phyloP scores from a whole-genome alignment of 2,113 vertebrate species.

The Alouatta palliata region DNA sequence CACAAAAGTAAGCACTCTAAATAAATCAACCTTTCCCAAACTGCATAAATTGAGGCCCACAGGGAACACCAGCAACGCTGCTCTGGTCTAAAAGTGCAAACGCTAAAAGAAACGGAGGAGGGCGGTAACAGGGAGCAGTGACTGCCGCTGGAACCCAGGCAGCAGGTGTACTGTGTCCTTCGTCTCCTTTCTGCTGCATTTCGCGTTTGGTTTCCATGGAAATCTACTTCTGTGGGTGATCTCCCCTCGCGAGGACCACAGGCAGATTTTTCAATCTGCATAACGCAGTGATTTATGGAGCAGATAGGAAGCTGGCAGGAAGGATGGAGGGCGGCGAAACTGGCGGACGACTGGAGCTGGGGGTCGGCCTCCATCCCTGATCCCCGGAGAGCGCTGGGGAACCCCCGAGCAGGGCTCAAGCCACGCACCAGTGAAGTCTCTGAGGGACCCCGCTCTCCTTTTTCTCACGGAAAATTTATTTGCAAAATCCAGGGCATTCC shows the following conservation, averaged over 20 bases:
- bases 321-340: not conserved
- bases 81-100: not conserved
- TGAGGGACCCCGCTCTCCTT: not conserved
- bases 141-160: not conserved
- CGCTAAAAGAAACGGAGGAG: not conserved
- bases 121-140: not conserved
- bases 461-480: not conserved
- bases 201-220: slow-evolving; percentile 67
- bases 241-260: not conserved
- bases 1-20: slow-evolving; percentile 31
- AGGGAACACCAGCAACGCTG: not conserved
- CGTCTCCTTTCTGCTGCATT: slow-evolving; percentile 5
- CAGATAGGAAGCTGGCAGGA: not conserved
- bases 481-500: not conserved
- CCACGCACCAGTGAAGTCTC: not conserved
- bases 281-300: not conserved
- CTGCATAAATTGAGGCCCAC: not conserved
- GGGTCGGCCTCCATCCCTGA: not conserved
- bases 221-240: slow-evolving; percentile 31
- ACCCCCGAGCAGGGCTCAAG: accelerated
- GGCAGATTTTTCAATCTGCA: slow-evolving; percentile 54
- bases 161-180: not conserved
- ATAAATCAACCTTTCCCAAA: slow-evolving; percentile 1
- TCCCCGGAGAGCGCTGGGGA: not conserved
- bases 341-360: not conserved